These are phyloP conservation scores for Heliconius hermathena DNA, from an alignment of 1,140 invertebrate genomes.

Conservation along the genomic window DNA sequence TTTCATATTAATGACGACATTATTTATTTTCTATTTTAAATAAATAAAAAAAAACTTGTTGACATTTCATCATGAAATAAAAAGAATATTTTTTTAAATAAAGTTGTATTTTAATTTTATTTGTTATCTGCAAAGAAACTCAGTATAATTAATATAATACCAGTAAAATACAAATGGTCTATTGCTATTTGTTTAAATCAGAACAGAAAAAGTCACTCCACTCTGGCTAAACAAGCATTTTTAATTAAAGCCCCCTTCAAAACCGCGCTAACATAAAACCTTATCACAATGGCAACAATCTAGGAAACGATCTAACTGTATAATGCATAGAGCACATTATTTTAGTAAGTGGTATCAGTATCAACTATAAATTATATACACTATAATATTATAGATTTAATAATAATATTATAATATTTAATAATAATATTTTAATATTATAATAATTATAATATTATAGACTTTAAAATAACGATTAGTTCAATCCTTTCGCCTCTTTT, in stretches of 20 bases:
- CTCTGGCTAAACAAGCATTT: conserved; percentile 69
- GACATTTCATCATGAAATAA: neutral
- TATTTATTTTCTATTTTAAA: neutral
- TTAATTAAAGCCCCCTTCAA: conserved; percentile 78
- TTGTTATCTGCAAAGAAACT: neutral
- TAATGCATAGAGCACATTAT: conserved; percentile 24
- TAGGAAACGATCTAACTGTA: conserved; percentile 80
- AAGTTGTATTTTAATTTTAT: neutral
- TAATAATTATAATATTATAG: neutral
- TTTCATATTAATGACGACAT: neutral
- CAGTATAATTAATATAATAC: neutral
- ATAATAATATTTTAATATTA: too few relatives aligned
- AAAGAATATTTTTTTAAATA: neutral
- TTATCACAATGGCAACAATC: conserved; percentile 80
- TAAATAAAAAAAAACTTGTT: neutral
- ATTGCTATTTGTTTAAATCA: conserved; percentile 35
- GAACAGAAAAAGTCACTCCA: conserved; percentile 47
- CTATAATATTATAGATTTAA: neutral
- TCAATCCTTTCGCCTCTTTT: too few relatives aligned
- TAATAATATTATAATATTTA: too few relatives aligned
- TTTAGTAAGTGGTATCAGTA: conserved; percentile 6
- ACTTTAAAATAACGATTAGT: too few relatives aligned
- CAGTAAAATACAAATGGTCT: neutral
- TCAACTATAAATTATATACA: neutral
- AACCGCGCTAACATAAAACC: conserved; percentile 72